Evolutionary conservation across 92 coral and sea anemone genomes (phyloP).

Genomic region (Desmophyllum pertusum): DNA sequence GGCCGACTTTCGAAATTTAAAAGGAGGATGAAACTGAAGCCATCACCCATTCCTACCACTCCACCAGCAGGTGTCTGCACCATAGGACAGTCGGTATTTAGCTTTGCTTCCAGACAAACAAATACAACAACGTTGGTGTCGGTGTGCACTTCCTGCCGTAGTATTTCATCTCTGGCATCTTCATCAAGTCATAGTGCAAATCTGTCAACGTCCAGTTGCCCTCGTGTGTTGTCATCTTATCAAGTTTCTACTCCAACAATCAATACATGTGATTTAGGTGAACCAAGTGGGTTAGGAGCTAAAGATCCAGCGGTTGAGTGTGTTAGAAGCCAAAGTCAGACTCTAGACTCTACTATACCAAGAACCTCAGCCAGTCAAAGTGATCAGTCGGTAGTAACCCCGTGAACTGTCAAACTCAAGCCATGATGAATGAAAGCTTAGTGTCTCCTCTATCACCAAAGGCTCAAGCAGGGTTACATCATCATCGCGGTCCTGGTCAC

Average conservation of each 20-base stretch:
- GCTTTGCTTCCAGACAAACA: slow-evolving; percentile 60
- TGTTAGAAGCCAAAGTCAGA: neutral
- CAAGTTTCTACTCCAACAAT: neutral
- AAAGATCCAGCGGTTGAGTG: neutral
- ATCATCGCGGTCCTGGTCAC: slow-evolving; percentile 70
- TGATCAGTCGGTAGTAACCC: neutral
- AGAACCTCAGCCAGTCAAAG: slow-evolving; percentile 22
- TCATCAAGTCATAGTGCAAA: neutral
- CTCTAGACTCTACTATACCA: slow-evolving; percentile 1
- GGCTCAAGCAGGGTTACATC: slow-evolving; percentile 1
- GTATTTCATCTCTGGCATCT: slow-evolving; percentile 38
- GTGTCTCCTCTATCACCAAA: slow-evolving; percentile 22
- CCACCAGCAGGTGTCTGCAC: slow-evolving; percentile 53
- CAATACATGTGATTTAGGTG: neutral
- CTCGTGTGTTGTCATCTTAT: slow-evolving; percentile 4
- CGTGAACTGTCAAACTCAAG: neutral
- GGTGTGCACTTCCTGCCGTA: slow-evolving; percentile 22
- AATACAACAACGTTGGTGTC: slow-evolving; percentile 58
- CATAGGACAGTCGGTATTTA: slow-evolving; percentile 60
- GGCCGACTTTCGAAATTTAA: slow-evolving; percentile 63
- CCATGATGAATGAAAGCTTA: neutral
- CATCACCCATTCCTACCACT: slow-evolving; percentile 47
- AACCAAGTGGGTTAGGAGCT: neutral
- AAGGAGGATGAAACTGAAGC: slow-evolving; percentile 51
- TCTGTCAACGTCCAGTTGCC: neutral